Conservation (phyloP, 2,113 vertebrate genomes). For the Fulmarus glacialis region DNA sequence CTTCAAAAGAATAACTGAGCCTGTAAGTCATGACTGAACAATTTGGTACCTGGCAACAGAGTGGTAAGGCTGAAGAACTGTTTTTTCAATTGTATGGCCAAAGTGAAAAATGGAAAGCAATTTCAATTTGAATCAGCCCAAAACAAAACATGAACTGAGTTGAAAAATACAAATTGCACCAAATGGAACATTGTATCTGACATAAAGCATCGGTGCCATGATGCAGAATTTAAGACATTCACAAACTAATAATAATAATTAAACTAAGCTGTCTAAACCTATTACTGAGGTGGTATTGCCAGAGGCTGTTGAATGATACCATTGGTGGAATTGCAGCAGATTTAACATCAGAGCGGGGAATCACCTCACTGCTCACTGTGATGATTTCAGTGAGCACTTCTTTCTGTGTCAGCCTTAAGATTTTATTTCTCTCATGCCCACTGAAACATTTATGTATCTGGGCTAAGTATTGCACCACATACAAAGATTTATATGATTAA, state of each 20-base stretch:
- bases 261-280: not conserved
- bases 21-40: not conserved
- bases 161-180: not conserved
- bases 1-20: not conserved
- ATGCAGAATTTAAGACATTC: not conserved
- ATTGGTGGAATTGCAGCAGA: not conserved
- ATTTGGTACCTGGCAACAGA: not conserved
- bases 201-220: not conserved
- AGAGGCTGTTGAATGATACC: not conserved
- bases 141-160: not conserved
- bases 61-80: not conserved
- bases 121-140: not conserved
- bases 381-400: not conserved
- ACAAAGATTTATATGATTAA: not conserved
- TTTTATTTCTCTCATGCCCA: not conserved
- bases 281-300: not conserved
- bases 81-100: not conserved
- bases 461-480: not conserved
- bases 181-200: not conserved
- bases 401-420: not conserved
- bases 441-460: not conserved
- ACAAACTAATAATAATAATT: not conserved
- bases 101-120: not conserved
- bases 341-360: not conserved
- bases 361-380: not conserved